Evolutionary conservation across 2,113 vertebrate genomes (phyloP), one percentile per base, ranked within the genome.

Genomic region (Odontophorus gujanensis): DNA sequence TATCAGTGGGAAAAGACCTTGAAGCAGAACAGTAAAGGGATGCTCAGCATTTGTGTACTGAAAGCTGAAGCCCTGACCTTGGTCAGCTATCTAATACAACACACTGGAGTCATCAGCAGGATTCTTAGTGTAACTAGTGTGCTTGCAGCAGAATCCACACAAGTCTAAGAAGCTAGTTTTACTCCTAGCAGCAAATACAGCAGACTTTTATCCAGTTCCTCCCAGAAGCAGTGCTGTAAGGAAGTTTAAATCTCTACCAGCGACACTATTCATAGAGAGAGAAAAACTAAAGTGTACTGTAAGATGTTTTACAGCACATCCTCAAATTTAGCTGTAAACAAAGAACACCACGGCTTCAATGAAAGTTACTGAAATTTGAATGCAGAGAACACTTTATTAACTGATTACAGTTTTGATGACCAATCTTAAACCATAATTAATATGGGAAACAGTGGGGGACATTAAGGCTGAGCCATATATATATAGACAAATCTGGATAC

Each of bases 301-400:
- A 65, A 61, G 51, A 77, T 1, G 2, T 48, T 86, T 81, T 80
- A 86, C 16, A 81, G 42, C 51, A 72, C 53, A 73, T 75, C 50
- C 38, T 92, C 94, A 85, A 58, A 79, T 59, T 85, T 77, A 76
- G 57, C 65, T 75, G 93, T 81, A 95, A 55, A 85, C 11, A 58
- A 83, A 75, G 47, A 93, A 85, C 79, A 93, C 85, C 76, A 90
- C n/a, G 72, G 92, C 65, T 95, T 86, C 94, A 93, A 87, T 85
- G 88, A 55, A 73, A 95, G 65, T 86, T 96, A 96, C 58, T 94
- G 92, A 94, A 96, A 97, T 95, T 96, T 96, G 94, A 97, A 97
- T 97, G 98, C 96, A 97, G 97, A 98, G 97, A 98, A 98, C 98
- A 98, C 97, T 99, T 99, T 99, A 98, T 98, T 98, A 97, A 98